Base-by-base conservation (phyloP, 2,888 invertebrate species). In the Microctonus aethiopoides region DNA sequence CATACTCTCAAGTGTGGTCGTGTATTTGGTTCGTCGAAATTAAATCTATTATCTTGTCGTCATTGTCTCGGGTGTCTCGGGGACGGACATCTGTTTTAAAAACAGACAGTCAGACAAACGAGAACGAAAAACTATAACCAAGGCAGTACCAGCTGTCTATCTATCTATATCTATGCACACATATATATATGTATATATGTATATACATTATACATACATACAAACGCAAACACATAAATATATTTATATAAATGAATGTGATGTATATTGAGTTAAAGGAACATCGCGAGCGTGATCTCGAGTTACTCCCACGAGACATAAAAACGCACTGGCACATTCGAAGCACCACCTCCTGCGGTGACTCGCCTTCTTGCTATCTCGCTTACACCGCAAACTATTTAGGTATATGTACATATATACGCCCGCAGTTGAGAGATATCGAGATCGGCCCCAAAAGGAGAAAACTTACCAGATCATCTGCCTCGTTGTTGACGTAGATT, bases 11-110 rank as follows among this genome's bases (percentile, higher is more conserved):
- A 34, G 56, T 70, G 52, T 61, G 24, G 6, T 39, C 22, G n/a
- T 72, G 65, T 69, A 67, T 70, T 73, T 34, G 16, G 32, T 56
- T 64, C 54, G 52, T 68, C 71, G 77, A 77, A 80, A 78, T 82
- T 80, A 80, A 80, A 77, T 78, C 81, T 77, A 79, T 82, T 80
- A 81, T 83, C 79, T 79, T 52, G 66, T 74, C 51, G 52, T 72
- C 73, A 82, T 83, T 83, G 81, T 83, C 80, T 82, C 80, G 78
- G 70, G 75, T 76, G 75, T 78, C 76, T 72, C 76, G 75, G 60
- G 71, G 75, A 77, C 78, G 77, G 78, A 78, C 80, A 84, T 82
- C 81, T 81, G 80, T 76, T 75, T 74, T 70, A 77, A 68, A 78
- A 73, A 75, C 74, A 72, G 71, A 69, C 52, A 74, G 52, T n/a